Evolutionary conservation across 2,888 invertebrate species (phyloP).

Genomic region (Lithophane semibrunnea): DNA sequence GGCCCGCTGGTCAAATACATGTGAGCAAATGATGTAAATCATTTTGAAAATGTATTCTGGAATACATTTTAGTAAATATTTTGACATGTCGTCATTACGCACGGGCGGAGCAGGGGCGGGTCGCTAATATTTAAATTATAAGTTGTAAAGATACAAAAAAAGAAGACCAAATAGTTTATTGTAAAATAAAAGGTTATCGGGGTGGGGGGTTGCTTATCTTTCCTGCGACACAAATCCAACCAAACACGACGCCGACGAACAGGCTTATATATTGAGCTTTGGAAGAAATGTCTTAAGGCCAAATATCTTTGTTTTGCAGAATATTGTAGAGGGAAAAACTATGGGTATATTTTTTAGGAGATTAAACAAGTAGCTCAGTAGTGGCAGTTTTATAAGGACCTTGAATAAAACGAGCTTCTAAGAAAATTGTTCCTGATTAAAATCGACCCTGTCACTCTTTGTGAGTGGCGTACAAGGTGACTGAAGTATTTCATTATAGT

Average conservation of each 20-base stretch:
- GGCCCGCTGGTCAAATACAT: no score
- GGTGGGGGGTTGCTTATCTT: not conserved
- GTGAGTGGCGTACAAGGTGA: conserved; percentile 26
- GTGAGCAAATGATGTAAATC: no score
- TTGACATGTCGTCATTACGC: not conserved
- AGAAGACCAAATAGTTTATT: not conserved
- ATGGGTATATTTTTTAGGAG: not conserved
- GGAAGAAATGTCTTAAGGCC: not conserved
- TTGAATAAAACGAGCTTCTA: conserved; percentile 22
- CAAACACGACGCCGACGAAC: not conserved
- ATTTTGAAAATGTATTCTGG: no score
- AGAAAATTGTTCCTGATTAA: conserved; percentile 29
- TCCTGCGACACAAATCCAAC: not conserved
- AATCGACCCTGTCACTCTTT: conserved; percentile 36
- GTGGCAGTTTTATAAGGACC: not conserved
- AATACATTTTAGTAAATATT: not conserved
- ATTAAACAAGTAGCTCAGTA: not conserved
- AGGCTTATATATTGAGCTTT: not conserved
- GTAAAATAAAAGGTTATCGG: not conserved
- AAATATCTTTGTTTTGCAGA: conserved; percentile 2
- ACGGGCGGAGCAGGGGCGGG: not conserved
- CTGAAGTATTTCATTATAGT: conserved; percentile 4
- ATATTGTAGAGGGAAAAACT: not conserved
- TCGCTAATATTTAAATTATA: not conserved
- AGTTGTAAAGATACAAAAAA: not conserved